Evolutionary conservation across 1,140 invertebrate genomes (phyloP), one percentile per base, ranked within the genome.

Genomic region (Drosophila kepulauana): DNA sequence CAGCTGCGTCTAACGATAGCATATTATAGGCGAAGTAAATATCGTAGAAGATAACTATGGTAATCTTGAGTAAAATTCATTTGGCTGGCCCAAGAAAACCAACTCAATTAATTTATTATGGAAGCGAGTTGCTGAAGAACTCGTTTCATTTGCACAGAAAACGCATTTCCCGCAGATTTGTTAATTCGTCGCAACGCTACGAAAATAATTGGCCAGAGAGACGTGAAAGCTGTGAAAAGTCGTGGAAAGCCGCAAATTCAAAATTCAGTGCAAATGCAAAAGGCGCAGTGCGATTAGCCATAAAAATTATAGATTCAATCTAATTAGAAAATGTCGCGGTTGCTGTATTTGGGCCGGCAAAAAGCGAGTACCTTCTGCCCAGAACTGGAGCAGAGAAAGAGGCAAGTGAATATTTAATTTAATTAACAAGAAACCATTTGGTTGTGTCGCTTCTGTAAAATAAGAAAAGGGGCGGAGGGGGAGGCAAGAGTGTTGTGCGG

Each of bases 241-340:
- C 33, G 33, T 41, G 38, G 8, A 8, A 66, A 67, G 65, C 79
- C 75, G 71, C 82, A 85, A 82, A 86, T 86, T 86, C 82, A 86
- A 86, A 86, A 86, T 81, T 86, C 82, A 82, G 67, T 58, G 65
- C 74, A 78, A 25, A 43, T 13, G 51, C 62, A 54, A 46, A 80
- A 67, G 46, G 78, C 69, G 62, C 69, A 25, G 66, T 25, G 82
- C 80, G 88, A 91, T 91, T 91, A 91, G 90, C 90, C 78, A 91
- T 91, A 84, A 91, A 91, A 90, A 91, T 91, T 91, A 91, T 91
- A 91, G 90, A 91, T 91, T 91, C 90, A 81, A 91, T 91, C 89
- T 91, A 91, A 91, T 91, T 91, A 91, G 80, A 91, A 91, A 91
- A 73, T 73, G 82, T 79, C 81, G 81, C 75, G 77, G 78, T 56